Evolutionary conservation across 1,140 invertebrate species (phyloP).

Genomic region (Musca domestica): DNA sequence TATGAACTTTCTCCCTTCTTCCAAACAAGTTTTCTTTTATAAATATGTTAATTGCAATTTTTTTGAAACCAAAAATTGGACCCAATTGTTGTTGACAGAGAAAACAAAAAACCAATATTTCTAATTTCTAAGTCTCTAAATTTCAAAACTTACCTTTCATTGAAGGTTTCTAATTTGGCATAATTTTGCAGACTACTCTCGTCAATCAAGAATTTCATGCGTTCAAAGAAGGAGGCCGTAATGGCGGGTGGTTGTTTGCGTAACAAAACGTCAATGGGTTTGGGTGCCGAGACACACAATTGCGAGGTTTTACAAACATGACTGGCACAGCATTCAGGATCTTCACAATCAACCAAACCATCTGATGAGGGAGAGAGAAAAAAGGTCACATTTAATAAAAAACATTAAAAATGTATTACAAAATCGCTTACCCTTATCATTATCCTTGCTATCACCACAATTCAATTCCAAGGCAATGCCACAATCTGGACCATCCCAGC

Average conservation of each 20-base stretch:
- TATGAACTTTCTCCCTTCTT: too few species aligned
- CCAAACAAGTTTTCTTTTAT: background rate
- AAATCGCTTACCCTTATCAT: constrained; percentile 83
- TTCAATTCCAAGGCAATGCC: constrained; percentile 85
- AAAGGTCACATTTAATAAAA: background rate
- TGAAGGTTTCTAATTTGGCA: constrained; percentile 89
- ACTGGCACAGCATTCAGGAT: constrained; percentile 92
- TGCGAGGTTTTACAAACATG: constrained; percentile 78
- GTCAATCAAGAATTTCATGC: constrained; percentile 97
- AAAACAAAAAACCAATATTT: constrained; percentile 26
- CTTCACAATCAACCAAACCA: constrained; percentile 93
- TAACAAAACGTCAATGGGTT: constrained; percentile 90
- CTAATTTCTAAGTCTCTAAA: too few species aligned
- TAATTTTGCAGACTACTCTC: constrained; percentile 97
- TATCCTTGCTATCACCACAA: constrained; percentile 90
- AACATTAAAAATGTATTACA: background rate
- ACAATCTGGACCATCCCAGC: constrained; percentile 93
- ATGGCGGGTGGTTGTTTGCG: constrained; percentile 92
- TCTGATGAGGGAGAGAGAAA: constrained; percentile 62
- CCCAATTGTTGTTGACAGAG: background rate
- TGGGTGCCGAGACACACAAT: constrained; percentile 86
- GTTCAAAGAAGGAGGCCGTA: constrained; percentile 95
- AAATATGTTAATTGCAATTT: background rate
- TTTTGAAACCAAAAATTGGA: background rate
- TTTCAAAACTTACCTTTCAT: constrained; percentile 81